A percentile compares a stretch with the other conserved stretches of the same genome.
Evolutionary conservation across 2,888 invertebrate genomes (phyloP).

Genomic region (Hirtodrosophila confusa): DNA sequence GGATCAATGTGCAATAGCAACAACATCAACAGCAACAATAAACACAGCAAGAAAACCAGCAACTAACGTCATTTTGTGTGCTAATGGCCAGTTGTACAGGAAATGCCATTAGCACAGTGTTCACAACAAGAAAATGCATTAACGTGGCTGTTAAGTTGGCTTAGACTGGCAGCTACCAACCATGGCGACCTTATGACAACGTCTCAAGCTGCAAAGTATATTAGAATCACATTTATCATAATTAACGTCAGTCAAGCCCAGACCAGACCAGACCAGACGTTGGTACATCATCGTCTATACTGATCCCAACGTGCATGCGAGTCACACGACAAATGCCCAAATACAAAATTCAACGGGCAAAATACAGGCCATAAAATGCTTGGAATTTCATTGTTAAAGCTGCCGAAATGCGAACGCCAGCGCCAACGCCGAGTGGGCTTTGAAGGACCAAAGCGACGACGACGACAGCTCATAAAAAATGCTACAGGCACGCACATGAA

Average conservation of each 20-base stretch:
- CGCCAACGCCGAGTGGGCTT: constrained; percentile 9
- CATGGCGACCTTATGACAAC: constrained; percentile 40
- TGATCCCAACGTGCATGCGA: constrained; percentile 26
- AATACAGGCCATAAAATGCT: constrained; percentile 50
- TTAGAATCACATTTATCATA: constrained; percentile 74
- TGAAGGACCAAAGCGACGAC: constrained; percentile 21
- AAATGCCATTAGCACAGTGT: constrained; percentile 69
- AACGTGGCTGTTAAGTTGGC: constrained; percentile 38
- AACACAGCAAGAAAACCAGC: constrained; percentile 9
- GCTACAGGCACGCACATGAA: constrained; percentile 39
- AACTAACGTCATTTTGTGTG: constrained; percentile 49
- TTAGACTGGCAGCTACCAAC: constrained; percentile 22
- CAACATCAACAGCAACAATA: constrained; percentile 4
- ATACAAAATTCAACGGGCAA: constrained; percentile 50
- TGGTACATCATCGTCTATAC: constrained; percentile 16
- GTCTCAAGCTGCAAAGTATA: constrained; percentile 43
- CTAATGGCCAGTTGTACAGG: constrained; percentile 64
- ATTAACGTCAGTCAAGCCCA: constrained; percentile 49
- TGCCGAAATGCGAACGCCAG: constrained; percentile 33
- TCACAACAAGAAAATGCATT: constrained; percentile 64
- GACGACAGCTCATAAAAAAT: constrained; percentile 60
- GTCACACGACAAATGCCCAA: constrained; percentile 2
- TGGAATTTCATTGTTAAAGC: constrained; percentile 61
- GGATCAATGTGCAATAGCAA: constrained; percentile 35
- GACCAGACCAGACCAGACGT: neutral